phyloP scores from a whole-genome alignment of 2,888 invertebrate species.

The Hyalella azteca region DNA sequence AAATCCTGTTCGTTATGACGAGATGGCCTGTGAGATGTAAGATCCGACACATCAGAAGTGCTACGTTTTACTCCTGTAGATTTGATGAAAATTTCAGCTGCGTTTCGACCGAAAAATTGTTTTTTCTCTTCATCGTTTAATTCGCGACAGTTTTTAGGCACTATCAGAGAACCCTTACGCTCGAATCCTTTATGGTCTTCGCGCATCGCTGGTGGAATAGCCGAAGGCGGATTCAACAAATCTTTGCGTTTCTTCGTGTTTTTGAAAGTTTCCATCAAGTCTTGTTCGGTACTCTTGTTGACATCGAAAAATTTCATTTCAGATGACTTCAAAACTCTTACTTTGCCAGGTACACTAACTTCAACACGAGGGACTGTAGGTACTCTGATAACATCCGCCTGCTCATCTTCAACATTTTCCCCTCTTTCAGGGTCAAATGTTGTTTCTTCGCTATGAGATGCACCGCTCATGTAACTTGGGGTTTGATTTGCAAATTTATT shows the following conservation, averaged over 20 bases:
- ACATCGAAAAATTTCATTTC: not conserved
- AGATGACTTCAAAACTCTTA: not conserved
- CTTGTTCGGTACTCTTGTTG: not conserved
- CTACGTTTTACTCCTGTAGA: not conserved
- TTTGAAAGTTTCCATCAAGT: not conserved
- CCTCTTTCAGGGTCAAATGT: not conserved
- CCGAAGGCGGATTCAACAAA: not conserved
- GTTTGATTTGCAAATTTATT: not conserved
- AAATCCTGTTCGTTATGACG: not conserved
- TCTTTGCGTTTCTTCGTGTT: not conserved
- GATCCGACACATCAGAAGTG: slow-evolving; percentile 7
- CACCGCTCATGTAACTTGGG: slow-evolving; percentile 1
- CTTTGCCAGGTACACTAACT: not conserved
- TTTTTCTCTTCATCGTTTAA: slow-evolving; percentile 12
- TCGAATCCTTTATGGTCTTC: not conserved
- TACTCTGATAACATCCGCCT: not conserved
- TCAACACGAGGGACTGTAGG: not conserved
- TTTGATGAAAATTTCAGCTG: not conserved
- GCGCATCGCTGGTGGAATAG: not conserved
- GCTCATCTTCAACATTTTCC: not conserved
- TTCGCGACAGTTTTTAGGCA: slow-evolving; percentile 19
- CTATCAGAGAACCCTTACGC: not conserved
- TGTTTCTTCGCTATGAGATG: not conserved
- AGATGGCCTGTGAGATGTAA: not conserved
- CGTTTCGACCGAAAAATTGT: not conserved